A percentile compares a stretch with the other conserved stretches of the same genome.
phyloP scores from a whole-genome alignment of 2,797 vertebrate genomes.

The Cryptoprocta ferox region DNA sequence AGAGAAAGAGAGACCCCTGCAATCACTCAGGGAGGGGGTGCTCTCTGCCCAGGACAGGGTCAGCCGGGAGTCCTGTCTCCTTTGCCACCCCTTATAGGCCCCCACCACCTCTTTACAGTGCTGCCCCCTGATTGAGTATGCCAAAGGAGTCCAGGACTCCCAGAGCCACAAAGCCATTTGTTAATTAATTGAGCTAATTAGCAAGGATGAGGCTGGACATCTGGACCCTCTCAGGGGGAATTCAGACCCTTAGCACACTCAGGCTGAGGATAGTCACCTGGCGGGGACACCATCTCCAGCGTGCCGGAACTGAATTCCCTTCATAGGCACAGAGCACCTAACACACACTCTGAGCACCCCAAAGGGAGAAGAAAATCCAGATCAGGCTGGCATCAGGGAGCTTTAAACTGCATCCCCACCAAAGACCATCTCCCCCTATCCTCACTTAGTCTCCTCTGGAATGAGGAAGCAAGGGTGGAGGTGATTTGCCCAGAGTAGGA shows the following conservation, averaged over 20 bases:
- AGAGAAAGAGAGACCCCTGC: neutral
- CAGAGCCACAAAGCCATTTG: conserved; percentile 86
- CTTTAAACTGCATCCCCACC: neutral
- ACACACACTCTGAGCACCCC: neutral
- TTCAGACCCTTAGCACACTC: conserved; percentile 73
- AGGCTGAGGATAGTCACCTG: conserved; percentile 59
- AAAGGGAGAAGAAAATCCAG: neutral
- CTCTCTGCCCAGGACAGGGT: conserved; percentile 29
- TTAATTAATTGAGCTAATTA: conserved; percentile 97
- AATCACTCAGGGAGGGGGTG: neutral
- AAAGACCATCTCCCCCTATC: neutral
- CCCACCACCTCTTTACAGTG: neutral
- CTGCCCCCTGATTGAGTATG: conserved; percentile 78
- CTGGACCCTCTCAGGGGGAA: conserved; percentile 89
- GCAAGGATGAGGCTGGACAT: conserved; percentile 92
- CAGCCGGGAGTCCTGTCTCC: conserved; percentile 73
- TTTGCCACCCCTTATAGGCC: conserved; percentile 74
- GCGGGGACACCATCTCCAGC: conserved; percentile 65
- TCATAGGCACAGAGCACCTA: neutral
- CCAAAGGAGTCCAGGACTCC: conserved; percentile 76
- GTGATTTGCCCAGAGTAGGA: neutral
- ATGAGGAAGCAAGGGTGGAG: neutral
- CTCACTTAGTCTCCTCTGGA: neutral
- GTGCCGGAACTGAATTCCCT: neutral
- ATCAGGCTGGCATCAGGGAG: neutral